A percentile compares a stretch with the other conserved stretches of the same genome.
Evolutionary conservation across 1,140 invertebrate species (phyloP).

Genomic region (Marisa cornuarietis): DNA sequence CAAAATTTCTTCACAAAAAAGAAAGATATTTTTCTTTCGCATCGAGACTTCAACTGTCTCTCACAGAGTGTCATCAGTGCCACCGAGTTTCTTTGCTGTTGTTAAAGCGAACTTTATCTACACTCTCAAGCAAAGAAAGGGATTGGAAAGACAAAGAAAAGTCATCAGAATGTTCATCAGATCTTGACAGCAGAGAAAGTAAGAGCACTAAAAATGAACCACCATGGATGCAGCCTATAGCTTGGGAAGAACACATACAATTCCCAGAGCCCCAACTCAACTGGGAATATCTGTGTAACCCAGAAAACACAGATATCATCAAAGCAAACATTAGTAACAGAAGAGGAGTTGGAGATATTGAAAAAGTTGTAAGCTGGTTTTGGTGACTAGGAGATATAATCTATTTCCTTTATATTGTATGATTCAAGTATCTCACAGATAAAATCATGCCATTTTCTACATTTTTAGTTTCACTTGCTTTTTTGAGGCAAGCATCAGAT

Average conservation of each 20-base stretch:
- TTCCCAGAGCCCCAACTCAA: slow-evolving; percentile 45
- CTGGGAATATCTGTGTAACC: slow-evolving; percentile 64
- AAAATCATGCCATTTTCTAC: background rate
- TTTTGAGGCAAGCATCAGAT: background rate
- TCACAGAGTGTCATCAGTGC: background rate
- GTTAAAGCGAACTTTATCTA: background rate
- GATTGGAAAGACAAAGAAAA: background rate
- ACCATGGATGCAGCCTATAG: slow-evolving; percentile 4
- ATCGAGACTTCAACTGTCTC: background rate
- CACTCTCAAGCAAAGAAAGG: background rate
- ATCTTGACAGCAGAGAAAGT: background rate
- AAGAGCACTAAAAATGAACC: background rate
- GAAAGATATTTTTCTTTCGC: background rate
- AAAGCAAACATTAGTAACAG: slow-evolving; percentile 73
- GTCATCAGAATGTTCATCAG: background rate
- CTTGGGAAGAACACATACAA: slow-evolving; percentile 26
- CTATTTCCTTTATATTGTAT: slow-evolving; percentile 20
- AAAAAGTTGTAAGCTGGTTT: slow-evolving; percentile 69
- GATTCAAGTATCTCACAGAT: background rate
- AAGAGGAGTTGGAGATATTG: slow-evolving; percentile 77
- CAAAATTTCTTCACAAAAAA: too few relatives aligned
- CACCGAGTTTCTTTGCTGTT: background rate
- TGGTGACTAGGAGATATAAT: slow-evolving; percentile 34
- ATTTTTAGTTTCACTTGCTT: background rate
- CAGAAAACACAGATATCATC: slow-evolving; percentile 72